These are phyloP conservation scores for Trigoniulus corallinus DNA, from an alignment of 1,140 invertebrate genomes.

Conservation along the genomic window DNA sequence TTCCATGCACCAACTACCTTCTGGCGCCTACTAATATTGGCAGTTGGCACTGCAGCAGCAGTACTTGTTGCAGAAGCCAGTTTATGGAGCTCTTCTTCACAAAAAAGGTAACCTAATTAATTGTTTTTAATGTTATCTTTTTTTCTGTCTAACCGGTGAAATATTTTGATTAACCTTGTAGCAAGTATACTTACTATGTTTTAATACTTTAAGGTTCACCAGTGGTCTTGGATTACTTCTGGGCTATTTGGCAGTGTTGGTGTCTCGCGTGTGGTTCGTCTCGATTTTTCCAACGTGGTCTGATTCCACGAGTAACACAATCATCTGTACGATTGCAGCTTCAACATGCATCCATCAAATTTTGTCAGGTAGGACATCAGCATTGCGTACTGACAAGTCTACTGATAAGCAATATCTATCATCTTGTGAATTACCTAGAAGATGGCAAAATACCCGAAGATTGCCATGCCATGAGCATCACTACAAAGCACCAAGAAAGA, in stretches of 20 bases:
- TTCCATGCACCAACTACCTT: constrained; percentile 24
- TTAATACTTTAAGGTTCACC: constrained; percentile 15
- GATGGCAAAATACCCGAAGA: background rate
- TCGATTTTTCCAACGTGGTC: constrained; percentile 26
- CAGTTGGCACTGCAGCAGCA: constrained; percentile 19
- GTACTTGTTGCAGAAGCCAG: constrained; percentile 20
- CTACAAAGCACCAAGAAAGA: background rate
- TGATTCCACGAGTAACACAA: constrained; percentile 17
- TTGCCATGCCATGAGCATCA: background rate
- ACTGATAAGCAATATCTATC: background rate
- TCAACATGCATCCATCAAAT: constrained; percentile 21
- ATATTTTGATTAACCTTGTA: background rate
- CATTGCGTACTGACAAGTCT: background rate
- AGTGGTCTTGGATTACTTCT: constrained; percentile 24
- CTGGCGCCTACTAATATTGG: constrained; percentile 18
- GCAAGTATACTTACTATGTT: too few relatives aligned
- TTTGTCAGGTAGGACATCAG: constrained; percentile 17
- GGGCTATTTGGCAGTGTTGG: constrained; percentile 20
- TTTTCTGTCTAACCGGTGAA: background rate
- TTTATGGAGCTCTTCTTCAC: constrained; percentile 18
- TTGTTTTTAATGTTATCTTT: too few relatives aligned
- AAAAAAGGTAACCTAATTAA: constrained; percentile 20
- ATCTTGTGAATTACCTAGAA: background rate
- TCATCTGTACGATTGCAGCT: constrained; percentile 19
- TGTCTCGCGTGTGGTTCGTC: constrained; percentile 22